Conservation (phyloP, 1,140 invertebrate species). For the Sipha flava region DNA sequence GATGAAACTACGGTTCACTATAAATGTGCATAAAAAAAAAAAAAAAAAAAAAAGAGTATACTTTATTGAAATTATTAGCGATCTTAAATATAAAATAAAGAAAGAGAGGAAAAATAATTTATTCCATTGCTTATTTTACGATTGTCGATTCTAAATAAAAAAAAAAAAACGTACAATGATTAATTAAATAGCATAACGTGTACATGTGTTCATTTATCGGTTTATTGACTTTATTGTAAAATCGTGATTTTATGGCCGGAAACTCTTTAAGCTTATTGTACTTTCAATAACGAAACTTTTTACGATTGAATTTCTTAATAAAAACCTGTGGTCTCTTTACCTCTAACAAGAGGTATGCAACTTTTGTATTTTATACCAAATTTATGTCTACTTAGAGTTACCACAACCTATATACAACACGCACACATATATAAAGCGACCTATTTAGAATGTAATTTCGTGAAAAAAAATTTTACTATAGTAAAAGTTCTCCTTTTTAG, state of each 20-base stretch:
- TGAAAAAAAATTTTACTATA: too few relatives aligned
- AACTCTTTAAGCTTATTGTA: background rate
- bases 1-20: too few relatives aligned
- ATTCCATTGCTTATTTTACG: background rate
- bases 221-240: too few relatives aligned
- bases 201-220: too few relatives aligned
- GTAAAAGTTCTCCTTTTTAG: too few relatives aligned
- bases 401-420: too few relatives aligned
- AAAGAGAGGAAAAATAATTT: too few relatives aligned
- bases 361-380: background rate
- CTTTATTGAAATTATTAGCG: background rate
- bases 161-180: background rate
- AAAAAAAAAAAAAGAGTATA: too few relatives aligned
- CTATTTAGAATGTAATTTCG: too few relatives aligned
- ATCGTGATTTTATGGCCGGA: background rate
- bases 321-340: background rate
- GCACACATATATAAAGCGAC: too few relatives aligned
- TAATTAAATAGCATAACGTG: background rate
- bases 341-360: background rate
- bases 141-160: background rate
- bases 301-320: constrained; percentile 3
- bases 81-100: too few relatives aligned
- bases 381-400: background rate
- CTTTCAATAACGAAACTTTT: constrained; percentile 8
- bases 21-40: too few relatives aligned